A percentile compares a stretch with the other conserved stretches of the same genome.
These are phyloP conservation scores for Idaea dimidiata DNA, from an alignment of 2,888 invertebrate species.

Conservation along the genomic window DNA sequence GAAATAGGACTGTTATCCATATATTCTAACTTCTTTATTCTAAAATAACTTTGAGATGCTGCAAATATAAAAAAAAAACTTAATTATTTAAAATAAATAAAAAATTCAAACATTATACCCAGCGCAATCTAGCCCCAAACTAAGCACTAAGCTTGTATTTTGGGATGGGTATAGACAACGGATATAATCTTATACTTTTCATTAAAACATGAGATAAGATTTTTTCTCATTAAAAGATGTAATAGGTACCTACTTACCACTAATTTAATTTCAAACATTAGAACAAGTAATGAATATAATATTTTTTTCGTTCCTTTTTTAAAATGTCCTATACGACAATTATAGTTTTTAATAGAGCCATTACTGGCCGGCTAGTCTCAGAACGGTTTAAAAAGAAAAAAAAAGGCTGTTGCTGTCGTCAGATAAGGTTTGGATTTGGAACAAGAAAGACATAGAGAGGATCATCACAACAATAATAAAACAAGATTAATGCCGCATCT, in stretches of 20 bases:
- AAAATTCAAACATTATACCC: too few relatives aligned
- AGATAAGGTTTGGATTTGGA: constrained; percentile 34
- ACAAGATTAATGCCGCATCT: too few relatives aligned
- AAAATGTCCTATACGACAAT: constrained; percentile 45
- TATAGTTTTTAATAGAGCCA: constrained; percentile 66
- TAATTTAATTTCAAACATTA: constrained; percentile 2
- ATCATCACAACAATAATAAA: background rate
- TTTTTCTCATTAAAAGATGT: background rate
- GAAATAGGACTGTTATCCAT: too few relatives aligned
- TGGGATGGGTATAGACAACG: too few relatives aligned
- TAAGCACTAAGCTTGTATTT: too few relatives aligned
- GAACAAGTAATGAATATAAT: constrained; percentile 2
- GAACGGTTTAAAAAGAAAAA: constrained; percentile 9
- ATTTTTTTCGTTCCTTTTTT: constrained; percentile 1
- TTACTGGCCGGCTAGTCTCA: constrained; percentile 35
- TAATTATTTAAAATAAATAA: too few relatives aligned
- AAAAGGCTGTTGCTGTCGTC: constrained; percentile 48
- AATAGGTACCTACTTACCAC: background rate
- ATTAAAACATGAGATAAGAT: too few relatives aligned
- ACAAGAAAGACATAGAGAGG: constrained; percentile 31
- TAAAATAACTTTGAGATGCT: too few relatives aligned
- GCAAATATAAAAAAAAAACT: too few relatives aligned
- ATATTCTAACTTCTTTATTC: too few relatives aligned
- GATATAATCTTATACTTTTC: too few relatives aligned
- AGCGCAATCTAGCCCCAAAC: too few relatives aligned